Evolutionary conservation across 1,140 invertebrate species (phyloP), one percentile per base, ranked within the genome.

Genomic region (Hyles vespertilio): DNA sequence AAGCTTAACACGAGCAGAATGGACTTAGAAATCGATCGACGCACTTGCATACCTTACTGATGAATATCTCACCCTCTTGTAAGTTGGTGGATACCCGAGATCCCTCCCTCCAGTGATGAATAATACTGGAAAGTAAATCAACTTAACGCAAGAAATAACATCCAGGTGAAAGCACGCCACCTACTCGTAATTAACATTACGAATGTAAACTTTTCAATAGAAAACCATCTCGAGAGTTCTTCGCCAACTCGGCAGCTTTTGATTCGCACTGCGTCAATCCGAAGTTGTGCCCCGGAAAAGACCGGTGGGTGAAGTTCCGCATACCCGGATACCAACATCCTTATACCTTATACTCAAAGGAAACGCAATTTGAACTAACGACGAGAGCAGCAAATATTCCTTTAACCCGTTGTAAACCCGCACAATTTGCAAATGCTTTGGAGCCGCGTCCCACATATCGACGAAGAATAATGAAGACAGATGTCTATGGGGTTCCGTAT

Each of bases 361-460:
- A 71, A 77, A 76, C 70, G 77, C 60, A 76, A 81, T 81, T 77
- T 79, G 74, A 78, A 74, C 71, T 81, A 77, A 67, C 79, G 79
- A 69, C 77, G 73, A 77, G 76, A 62, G 61, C 65, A 63, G 71
- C 72, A 79, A 77, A 79, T 73, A 77, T 74, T 77, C 65, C 62
- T 58, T 65, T 68, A 65, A 65, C 63, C 53, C 59, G 58, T 69
- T 70, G 8, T 40, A 8, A 5, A 40, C 36, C 5, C 36, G 36
- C 36, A 59, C 60, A 68, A 62, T 76, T 69, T 65, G 50, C 51
- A 69, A 67, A 61, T 67, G 68, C 61, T 59, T 67, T 67, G 61
- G 58, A 66, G 22, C 62, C 47, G 59, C 48, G 22, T 22, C 22
- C 22, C 22, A 22, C 22, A 22, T 22, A 22, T 22, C 22, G 22